These are phyloP conservation scores for Spodoptera frugiperda DNA, from an alignment of 1,140 invertebrate species.

Conservation along the genomic window DNA sequence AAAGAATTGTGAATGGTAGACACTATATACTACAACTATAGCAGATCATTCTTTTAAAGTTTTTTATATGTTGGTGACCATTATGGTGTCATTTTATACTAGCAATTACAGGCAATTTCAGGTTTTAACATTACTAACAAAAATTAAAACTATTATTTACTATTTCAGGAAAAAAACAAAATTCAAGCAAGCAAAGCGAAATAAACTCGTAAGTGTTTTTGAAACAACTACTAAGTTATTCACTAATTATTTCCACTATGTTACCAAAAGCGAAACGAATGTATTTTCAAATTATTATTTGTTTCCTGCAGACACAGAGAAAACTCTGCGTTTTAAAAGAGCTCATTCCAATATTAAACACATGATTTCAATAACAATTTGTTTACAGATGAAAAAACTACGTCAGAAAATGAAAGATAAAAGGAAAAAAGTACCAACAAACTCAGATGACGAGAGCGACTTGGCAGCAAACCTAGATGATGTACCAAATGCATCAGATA, in stretches of 20 bases:
- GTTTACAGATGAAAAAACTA: constrained; percentile 59
- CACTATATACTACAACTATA: too few relatives aligned
- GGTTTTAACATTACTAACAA: too few relatives aligned
- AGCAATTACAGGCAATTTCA: too few relatives aligned
- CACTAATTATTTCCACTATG: background rate
- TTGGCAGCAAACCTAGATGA: background rate
- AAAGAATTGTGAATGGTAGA: too few relatives aligned
- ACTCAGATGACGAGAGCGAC: background rate
- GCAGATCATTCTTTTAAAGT: too few relatives aligned
- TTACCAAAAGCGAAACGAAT: background rate
- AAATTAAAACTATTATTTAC: background rate
- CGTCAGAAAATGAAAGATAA: constrained; percentile 54
- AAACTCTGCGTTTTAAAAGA: background rate
- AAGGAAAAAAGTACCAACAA: constrained; percentile 47
- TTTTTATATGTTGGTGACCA: too few relatives aligned
- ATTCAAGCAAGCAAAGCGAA: background rate
- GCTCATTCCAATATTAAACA: background rate
- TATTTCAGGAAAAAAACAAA: constrained; percentile 32
- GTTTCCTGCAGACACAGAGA: background rate
- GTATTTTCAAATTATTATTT: too few relatives aligned
- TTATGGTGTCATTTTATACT: too few relatives aligned
- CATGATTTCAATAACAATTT: background rate
- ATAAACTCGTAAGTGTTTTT: constrained; percentile 56
- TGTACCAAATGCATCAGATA: constrained; percentile 29
- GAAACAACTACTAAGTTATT: background rate